Evolutionary conservation across 2,888 invertebrate genomes (phyloP), one percentile per base, ranked within the genome.

Genomic region (Lasioglossum pauxillum): DNA sequence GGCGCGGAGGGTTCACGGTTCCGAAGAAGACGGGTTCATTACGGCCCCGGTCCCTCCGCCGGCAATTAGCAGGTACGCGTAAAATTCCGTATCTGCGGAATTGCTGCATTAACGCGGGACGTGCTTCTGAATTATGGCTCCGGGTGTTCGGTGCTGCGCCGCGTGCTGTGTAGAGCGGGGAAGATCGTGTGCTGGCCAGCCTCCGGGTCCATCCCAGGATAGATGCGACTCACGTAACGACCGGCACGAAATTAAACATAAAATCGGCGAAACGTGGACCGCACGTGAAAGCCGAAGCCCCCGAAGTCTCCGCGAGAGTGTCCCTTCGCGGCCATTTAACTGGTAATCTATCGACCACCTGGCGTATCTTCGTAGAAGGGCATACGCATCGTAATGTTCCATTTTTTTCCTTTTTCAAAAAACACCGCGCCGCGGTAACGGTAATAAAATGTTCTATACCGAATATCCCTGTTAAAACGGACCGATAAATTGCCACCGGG

Each of bases 41-140:
- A 81, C 71, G 74, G 74, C 74, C 14, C 14, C 16, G 60, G 60
- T 64, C 60, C 60, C 14, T 64, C 31, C 71, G 49, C 73, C 71
- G 41, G 88, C 87, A 90, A 92, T 91, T 92, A 91, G 85, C 89
- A 84, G 67, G 57, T 73, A 73, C 81, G 75, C 80, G 82, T 85
- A 84, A 88, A 90, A 89, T 89, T 89, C 88, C 85, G 85, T 89
- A 87, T 91, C 88, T 88, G 86, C 87, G 85, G 87, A 90, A 91
- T 89, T 88, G 86, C 89, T 88, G 84, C 89, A 89, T 91, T 91
- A 91, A 89, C 89, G 81, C 83, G 74, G 84, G 27, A 90, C 90
- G 86, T 90, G 89, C 82, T 78, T 79, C 84, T 90, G 82, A 90
- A 90, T 86, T 84, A 90, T 85, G 78, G 86, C 75, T 64, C 78